Evolutionary conservation across 2,888 invertebrate genomes (phyloP), one percentile per base, ranked within the genome.

Genomic region (Oligia fasciuncula): DNA sequence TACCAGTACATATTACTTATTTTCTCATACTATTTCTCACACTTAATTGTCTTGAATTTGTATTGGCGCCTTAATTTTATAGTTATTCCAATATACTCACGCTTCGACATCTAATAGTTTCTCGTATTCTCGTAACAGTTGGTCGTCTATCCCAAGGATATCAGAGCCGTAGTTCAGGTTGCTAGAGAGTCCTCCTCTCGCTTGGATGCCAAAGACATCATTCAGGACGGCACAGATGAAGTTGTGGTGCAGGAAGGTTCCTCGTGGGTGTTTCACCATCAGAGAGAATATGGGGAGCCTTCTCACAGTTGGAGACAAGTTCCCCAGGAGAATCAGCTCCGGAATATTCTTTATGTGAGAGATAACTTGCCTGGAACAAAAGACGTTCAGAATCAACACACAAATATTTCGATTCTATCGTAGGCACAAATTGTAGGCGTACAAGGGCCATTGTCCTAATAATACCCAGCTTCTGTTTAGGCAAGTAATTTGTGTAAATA

Each of bases 201-300:
- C 98, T 95, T 99, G 99, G 76, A 99, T 98, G 0, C 99, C 99
- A 93, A 99, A 99, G 49, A 99, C 98, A 91, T 99, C 99, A 92
- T 99, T 99, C 68, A 99, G 97, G 40, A 99, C 97, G 17, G 98
- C 98, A 88, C 98, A 98, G 17, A 99, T 98, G 95, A 98, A 98
- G 95, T 99, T 99, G 94, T 99, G 98, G 93, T 99, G 99, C 3
- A 99, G 97, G 93, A 98, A 99, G 23, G 98, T 98, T 57, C 98
- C 98, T 63, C 98, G 96, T 0, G 98, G 98, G 93, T 99, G 98
- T 87, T 98, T 97, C 73, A 99, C 98, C 96, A 99, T 97, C 91
- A 99, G 98, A 9, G 99, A 99, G 93, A 99, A 98, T 78, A 99
- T 98, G 4, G 99, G 98, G 49, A 99, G 97, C 68, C 98, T 96